A percentile compares a stretch with the other conserved stretches of the same genome.
Conservation (phyloP, 2,113 vertebrate genomes). For the Damaliscus lunatus region DNA sequence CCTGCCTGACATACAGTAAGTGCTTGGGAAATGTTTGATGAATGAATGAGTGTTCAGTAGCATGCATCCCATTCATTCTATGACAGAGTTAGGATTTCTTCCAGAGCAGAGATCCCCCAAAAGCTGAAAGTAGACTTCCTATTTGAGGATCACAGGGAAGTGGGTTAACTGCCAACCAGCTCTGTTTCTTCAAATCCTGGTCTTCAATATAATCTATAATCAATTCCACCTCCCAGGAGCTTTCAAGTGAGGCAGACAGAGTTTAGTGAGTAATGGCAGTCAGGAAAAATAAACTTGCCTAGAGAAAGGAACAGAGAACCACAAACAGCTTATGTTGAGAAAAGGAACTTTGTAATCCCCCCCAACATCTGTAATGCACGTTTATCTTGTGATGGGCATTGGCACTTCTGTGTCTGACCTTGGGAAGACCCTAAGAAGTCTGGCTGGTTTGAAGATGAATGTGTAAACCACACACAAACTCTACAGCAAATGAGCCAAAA, state of each 20-base stretch:
- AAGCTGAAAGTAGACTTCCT: neutral
- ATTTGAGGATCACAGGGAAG: neutral
- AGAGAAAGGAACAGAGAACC: neutral
- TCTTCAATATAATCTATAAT: neutral
- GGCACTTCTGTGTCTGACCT: neutral
- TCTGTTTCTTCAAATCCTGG: neutral
- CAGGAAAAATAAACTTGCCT: conserved; percentile 48
- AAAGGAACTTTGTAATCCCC: neutral
- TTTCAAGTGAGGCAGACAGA: neutral
- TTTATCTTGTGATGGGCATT: neutral
- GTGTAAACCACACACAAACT: neutral
- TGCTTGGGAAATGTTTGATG: neutral
- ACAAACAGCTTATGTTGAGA: neutral
- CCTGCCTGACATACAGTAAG: neutral
- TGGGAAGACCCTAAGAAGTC: neutral
- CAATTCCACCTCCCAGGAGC: neutral
- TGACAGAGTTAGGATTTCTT: neutral
- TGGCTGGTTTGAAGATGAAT: neutral
- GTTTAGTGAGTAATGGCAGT: neutral
- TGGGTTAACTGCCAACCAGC: neutral
- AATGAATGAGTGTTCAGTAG: neutral
- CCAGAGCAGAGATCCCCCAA: neutral
- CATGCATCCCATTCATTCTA: neutral
- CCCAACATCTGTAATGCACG: neutral
- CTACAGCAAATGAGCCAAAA: neutral